phyloP scores from a whole-genome alignment of 2,797 vertebrate species.

The Sciaenops ocellatus region DNA sequence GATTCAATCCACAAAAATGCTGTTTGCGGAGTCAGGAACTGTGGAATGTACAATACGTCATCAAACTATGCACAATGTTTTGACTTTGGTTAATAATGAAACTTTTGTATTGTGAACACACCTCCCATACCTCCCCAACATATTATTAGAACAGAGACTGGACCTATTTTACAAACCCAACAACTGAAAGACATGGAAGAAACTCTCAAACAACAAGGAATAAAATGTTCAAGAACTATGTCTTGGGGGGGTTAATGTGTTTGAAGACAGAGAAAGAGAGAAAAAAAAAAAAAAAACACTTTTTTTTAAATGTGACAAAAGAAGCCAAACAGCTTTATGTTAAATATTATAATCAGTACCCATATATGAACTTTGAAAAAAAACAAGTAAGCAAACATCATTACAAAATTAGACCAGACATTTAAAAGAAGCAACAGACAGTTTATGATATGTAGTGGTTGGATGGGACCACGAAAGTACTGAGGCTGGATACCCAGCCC shows the following conservation, averaged over 20 bases:
- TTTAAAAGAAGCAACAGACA: not conserved
- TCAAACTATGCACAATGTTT: conserved; percentile 40
- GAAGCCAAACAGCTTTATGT: not conserved
- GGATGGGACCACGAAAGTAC: not conserved
- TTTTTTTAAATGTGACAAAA: not conserved
- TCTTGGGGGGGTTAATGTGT: no score
- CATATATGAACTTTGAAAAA: not conserved
- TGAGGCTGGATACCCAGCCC: not conserved
- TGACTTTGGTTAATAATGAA: conserved; percentile 28
- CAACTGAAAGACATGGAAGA: conserved; percentile 22
- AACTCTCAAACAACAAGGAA: conserved; percentile 4
- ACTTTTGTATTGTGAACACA: conserved; percentile 23
- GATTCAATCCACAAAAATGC: conserved; percentile 54
- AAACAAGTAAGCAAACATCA: not conserved
- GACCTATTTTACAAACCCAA: not conserved
- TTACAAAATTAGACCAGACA: not conserved
- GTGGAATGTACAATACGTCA: conserved; percentile 44
- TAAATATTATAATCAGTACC: not conserved
- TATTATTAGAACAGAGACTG: conserved; percentile 3
- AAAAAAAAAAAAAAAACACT: no score
- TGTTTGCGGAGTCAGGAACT: conserved; percentile 29
- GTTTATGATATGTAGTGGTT: not conserved
- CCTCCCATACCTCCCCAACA: no score
- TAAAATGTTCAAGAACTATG: no score
- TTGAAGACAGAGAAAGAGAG: no score